Evolutionary conservation across 1,140 invertebrate species (phyloP), one percentile per base, ranked within the genome.

Genomic region (Aphaenogaster ashmeadi): DNA sequence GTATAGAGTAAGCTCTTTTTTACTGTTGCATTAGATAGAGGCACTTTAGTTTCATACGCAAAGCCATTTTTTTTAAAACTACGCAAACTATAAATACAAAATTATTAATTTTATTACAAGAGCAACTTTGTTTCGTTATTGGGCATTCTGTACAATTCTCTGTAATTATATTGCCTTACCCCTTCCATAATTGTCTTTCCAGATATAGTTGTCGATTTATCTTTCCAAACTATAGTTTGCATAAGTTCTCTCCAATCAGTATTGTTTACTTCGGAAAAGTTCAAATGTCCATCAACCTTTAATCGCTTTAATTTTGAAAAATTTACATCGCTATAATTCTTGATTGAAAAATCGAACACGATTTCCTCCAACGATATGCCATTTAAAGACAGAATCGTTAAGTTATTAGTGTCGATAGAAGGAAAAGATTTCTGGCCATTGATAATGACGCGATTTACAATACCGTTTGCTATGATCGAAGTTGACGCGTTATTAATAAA

Each of bases 211-310:
- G 47, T 62, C 9, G 83, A 21, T 66, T 91, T 11, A 88, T 92
- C 80, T 87, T 91, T 94, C 74, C 92, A 92, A 7, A 95, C 80
- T n/a, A 94, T 56, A 21, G 79, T 88, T 21, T 84, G 67, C 75
- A 93, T 90, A 36, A 94, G 77, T 21, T 52, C n/a, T 7, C 89
- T 3, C 94, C 93, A 95, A 7, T 91, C 13, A 1, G 88, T 47
- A 3, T 74, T 86, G 54, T 91, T 91, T 7, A 95, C 86, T 6
- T 8, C 50, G 0, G 58, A 41, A 56, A 94, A 88, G 58, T 87
- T 91, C 3, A 95, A 54, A 62, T 94, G 71, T 21, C 88, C 89
- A 0, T 88, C 54, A 7, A 94, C 38, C 4, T 81, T 7, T 18
- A 93, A 88, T 75, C 89, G 91, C 11, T 50, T 92, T 56, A 94